A percentile compares a stretch with the other conserved stretches of the same genome.
Evolutionary conservation across 1,140 invertebrate species (phyloP).

Genomic region (Camponotus floridanus): DNA sequence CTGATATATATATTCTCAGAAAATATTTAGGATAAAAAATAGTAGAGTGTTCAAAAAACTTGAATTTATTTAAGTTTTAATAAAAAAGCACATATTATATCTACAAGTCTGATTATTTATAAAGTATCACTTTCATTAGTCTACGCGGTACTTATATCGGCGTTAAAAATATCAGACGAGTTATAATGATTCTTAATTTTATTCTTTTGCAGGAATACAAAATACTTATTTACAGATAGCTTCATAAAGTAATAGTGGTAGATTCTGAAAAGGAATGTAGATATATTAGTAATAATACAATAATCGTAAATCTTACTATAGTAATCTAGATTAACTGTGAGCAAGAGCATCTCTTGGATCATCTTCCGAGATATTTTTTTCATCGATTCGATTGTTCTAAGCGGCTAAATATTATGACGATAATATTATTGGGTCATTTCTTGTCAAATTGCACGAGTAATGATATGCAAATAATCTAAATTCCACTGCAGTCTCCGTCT

Average conservation of each 20-base stretch:
- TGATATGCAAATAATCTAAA: neutral
- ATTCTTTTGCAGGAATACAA: constrained; percentile 84
- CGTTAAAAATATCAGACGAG: constrained; percentile 67
- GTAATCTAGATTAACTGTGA: constrained; percentile 82
- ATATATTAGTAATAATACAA: constrained; percentile 80
- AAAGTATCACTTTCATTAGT: constrained; percentile 62
- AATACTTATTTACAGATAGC: constrained; percentile 84
- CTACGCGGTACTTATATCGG: constrained; percentile 53
- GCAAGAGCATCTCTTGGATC: constrained; percentile 80
- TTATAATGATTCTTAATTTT: constrained; percentile 78
- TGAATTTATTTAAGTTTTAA: constrained; percentile 63
- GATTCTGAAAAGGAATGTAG: constrained; percentile 82
- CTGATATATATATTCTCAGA: constrained; percentile 23
- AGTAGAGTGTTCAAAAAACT: constrained; percentile 48
- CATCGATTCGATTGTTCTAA: constrained; percentile 71
- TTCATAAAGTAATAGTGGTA: constrained; percentile 83
- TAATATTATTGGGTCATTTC: constrained; percentile 72
- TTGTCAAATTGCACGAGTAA: constrained; percentile 64
- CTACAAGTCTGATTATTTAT: constrained; percentile 63
- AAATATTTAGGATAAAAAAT: constrained; percentile 7
- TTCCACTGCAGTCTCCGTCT: neutral
- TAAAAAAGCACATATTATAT: constrained; percentile 63
- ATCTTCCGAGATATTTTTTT: constrained; percentile 75
- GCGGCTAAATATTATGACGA: constrained; percentile 74
- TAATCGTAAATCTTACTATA: constrained; percentile 80